Percentiles rank a stretch among this genome's conserved stretches.
Conservation (phyloP, 2,797 vertebrate genomes). For the Acanthornis magna region DNA sequence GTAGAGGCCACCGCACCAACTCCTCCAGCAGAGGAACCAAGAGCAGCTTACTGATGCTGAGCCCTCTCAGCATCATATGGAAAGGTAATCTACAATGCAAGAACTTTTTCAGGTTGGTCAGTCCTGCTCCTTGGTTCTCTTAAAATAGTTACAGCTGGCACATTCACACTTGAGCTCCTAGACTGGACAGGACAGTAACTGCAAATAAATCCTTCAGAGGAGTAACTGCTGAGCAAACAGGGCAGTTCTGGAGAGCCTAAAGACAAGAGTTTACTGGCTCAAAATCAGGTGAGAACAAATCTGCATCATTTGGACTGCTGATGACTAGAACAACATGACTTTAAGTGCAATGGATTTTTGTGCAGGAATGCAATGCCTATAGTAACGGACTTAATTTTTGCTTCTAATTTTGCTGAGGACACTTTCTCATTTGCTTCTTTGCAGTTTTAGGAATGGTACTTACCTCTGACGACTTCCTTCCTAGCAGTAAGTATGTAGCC, state of each 20-base stretch:
- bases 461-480: constrained; percentile 95
- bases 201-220: background rate
- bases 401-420: background rate
- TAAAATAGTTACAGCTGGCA: background rate
- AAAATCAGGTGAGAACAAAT: background rate
- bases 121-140: background rate
- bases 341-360: background rate
- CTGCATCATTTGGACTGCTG: background rate
- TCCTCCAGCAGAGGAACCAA: background rate
- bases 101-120: background rate
- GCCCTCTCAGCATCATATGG: background rate
- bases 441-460: constrained; percentile 32
- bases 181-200: background rate
- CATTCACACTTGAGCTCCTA: background rate
- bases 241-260: background rate
- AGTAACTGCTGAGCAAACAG: background rate
- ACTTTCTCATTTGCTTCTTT: background rate
- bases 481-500: constrained; percentile 94
- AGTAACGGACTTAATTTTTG: background rate
- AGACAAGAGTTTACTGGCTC: background rate
- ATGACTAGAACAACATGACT: background rate
- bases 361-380: background rate
- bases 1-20: background rate
- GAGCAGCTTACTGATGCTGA: background rate
- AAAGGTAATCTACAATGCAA: background rate